A percentile compares a stretch with the other conserved stretches of the same genome.
phyloP scores from a whole-genome alignment of 2,797 vertebrate genomes.

The Ambastaia sidthimunki region DNA sequence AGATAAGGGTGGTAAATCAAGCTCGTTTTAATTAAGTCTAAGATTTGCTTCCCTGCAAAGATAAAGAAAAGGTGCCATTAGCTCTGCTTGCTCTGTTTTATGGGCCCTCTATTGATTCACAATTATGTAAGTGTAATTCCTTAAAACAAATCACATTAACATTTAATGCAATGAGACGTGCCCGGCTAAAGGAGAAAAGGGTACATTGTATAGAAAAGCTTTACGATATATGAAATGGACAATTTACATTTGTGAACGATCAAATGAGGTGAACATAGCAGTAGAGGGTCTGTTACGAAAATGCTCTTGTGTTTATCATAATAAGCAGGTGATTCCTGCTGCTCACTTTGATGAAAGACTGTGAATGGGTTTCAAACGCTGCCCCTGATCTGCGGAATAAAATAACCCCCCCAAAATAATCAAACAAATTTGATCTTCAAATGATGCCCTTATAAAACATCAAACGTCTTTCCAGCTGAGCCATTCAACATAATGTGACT shows the following conservation, averaged over 20 bases:
- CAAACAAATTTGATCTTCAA: constrained; percentile 14
- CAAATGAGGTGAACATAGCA: constrained; percentile 13
- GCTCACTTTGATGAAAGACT: constrained; percentile 4
- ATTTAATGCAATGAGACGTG: constrained; percentile 13
- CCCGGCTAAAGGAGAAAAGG: background rate
- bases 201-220: background rate
- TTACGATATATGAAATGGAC: constrained; percentile 13
- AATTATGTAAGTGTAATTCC: constrained; percentile 45
- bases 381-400: constrained; percentile 14
- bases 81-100: constrained; percentile 34
- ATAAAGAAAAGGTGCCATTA: constrained; percentile 34
- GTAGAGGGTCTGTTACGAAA: constrained; percentile 3
- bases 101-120: constrained; percentile 37
- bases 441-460: background rate
- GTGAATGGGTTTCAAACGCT: background rate
- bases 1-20: constrained; percentile 79
- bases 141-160: constrained; percentile 44
- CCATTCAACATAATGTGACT: constrained; percentile 1
- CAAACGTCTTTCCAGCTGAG: constrained; percentile 29
- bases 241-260: constrained; percentile 18
- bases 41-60: constrained; percentile 68
- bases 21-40: constrained; percentile 79
- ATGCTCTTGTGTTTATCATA: background rate
- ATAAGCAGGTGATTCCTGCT: constrained; percentile 19
- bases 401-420: constrained; percentile 1